Evolutionary conservation across 2,888 invertebrate genomes (phyloP), one percentile per base, ranked within the genome.

Genomic region (Nemotelus nigrinus): DNA sequence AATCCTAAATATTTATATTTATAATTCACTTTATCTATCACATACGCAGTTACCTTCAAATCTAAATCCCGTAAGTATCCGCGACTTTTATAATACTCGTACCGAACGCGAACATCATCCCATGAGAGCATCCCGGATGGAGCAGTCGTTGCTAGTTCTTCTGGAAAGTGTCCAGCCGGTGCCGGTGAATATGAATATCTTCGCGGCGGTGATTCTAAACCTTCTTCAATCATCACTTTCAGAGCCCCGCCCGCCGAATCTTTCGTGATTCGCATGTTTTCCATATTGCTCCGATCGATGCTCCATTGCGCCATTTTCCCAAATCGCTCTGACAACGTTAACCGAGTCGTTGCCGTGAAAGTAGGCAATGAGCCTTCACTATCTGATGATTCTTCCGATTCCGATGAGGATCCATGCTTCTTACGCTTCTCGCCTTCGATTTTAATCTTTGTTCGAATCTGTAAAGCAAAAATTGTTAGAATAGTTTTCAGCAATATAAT

Each of bases 241-340:
- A 94, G 89, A 70, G 92, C 92, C 64, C 92, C 92, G 68, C 91
- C 91, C 65, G 92, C 88, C 80, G 92, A 92, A 78, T 93, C 93
- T 80, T 95, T 92, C 78, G 96, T 94, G 81, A 95, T 95, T 77
- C 93, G 90, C 93, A 95, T 95, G 84, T 95, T 94, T 86, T 94
- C 94, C 84, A 95, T 92, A 74, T 95, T 93, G 25, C 90, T 90
- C 8, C 96, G 89, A 86, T 95, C 95, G 2, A 94, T 93, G 79
- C 94, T 94, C 94, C 95, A 95, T 84, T 96, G 96, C 43, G 96
- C 96, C 92, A 96, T 95, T 89, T 96, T 96, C 80, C 96, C 96
- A 87, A 96, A 96, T 43, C 94, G 90, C 87, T 96, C 96, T 0
- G 95, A 96, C 10, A 96, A 88, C 0, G 95, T 95, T 83, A 96